phyloP scores from a whole-genome alignment of 2,113 vertebrate species.

The Lagopus muta region DNA sequence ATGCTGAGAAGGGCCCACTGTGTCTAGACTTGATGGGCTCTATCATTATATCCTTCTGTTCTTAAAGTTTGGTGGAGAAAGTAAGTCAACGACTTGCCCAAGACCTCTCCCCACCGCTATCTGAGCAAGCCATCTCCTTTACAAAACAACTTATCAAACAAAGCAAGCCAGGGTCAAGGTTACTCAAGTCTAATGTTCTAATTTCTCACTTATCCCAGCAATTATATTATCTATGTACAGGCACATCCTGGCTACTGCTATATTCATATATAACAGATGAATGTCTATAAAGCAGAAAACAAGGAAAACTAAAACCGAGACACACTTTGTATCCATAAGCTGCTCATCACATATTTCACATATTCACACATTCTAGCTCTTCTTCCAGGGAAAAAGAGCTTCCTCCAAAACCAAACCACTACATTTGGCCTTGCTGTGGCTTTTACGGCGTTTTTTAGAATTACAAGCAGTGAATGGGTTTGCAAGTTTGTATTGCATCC shows the following conservation, averaged over 20 bases:
- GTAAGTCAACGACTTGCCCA: not conserved
- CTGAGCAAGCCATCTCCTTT: not conserved
- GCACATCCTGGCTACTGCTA: not conserved
- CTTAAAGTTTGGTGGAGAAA: not conserved
- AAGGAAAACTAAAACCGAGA: not conserved
- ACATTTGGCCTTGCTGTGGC: not conserved
- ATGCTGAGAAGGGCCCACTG: slow-evolving; percentile 2
- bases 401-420: not conserved
- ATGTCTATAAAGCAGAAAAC: not conserved
- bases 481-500: not conserved
- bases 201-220: slow-evolving; percentile 10
- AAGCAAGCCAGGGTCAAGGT: not conserved
- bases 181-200: not conserved
- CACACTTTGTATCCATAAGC: not conserved
- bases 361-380: not conserved
- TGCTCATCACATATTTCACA: not conserved
- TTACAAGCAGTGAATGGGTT: not conserved
- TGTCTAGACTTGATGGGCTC: slow-evolving; percentile 4
- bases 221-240: not conserved
- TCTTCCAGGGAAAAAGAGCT: not conserved
- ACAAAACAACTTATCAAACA: not conserved
- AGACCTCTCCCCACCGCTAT: not conserved
- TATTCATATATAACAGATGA: not conserved
- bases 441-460: not conserved
- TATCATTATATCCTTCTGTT: not conserved